A percentile compares a stretch with the other conserved stretches of the same genome.
These are phyloP conservation scores for Caenorhabditis tropicalis DNA, from an alignment of 1,140 invertebrate species.

Conservation along the genomic window DNA sequence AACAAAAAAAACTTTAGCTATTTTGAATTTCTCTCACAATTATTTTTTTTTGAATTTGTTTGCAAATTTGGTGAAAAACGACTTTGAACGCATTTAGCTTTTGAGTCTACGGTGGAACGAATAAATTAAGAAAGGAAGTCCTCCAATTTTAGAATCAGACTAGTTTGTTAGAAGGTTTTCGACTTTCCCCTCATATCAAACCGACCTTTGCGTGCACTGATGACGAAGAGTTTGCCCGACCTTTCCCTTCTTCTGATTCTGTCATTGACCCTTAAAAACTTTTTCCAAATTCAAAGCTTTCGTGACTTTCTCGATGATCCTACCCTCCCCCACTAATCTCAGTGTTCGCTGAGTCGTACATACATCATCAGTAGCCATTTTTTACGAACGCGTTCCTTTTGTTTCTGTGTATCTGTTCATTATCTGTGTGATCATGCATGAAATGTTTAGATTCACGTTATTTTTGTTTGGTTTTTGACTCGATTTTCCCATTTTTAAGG, in stretches of 20 bases:
- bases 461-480: neutral
- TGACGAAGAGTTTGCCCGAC: neutral
- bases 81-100: no score
- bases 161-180: no score
- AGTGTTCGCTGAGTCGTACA: neutral
- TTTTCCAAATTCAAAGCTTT: neutral
- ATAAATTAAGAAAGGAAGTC: no score
- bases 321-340: neutral
- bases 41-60: no score
- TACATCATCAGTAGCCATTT: neutral
- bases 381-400: neutral
- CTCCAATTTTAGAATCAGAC: no score
- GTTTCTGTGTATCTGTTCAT: neutral
- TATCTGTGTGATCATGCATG: neutral
- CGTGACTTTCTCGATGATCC: neutral
- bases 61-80: no score
- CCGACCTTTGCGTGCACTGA: no score
- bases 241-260: neutral
- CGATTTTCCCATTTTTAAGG: neutral
- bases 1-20: no score
- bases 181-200: no score
- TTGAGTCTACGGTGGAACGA: no score
- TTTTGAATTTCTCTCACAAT: no score
- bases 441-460: neutral
- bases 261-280: neutral